Evolutionary conservation across 2,797 vertebrate genomes (phyloP).

Genomic region (Xyrichtys novacula): DNA sequence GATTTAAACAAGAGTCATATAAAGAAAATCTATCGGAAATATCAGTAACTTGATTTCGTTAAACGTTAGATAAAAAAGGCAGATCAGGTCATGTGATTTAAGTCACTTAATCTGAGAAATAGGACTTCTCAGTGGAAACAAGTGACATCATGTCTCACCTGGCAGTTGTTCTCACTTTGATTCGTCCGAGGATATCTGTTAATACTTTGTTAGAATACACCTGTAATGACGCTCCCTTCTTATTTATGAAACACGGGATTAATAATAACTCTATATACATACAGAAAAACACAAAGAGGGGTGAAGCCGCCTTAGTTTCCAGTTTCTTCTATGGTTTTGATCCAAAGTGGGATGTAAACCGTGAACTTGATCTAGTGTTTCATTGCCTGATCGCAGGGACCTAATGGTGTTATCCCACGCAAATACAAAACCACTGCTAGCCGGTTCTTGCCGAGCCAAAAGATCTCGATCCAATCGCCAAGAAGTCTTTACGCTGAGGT

Average conservation of each 20-base stretch:
- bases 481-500: too few relatives aligned
- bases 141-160: neutral
- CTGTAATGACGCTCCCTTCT: conserved; percentile 9
- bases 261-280: conserved; percentile 29
- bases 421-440: too few relatives aligned
- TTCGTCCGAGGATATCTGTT: neutral
- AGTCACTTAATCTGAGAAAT: conserved; percentile 29
- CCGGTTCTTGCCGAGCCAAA: too few relatives aligned
- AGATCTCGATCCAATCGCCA: too few relatives aligned
- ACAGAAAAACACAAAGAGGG: conserved; percentile 12
- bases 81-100: neutral
- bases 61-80: conserved; percentile 34
- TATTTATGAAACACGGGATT: conserved; percentile 19
- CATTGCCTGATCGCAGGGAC: too few relatives aligned
- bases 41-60: conserved; percentile 10
- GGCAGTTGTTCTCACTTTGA: conserved; percentile 5
- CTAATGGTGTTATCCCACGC: too few relatives aligned
- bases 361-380: neutral
- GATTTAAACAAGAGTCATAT: neutral
- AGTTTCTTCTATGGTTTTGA: neutral
- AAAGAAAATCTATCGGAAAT: neutral
- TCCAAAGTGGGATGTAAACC: neutral
- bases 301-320: conserved; percentile 39
- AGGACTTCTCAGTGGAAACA: conserved; percentile 3
- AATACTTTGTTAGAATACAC: conserved; percentile 12